Conservation (phyloP, 2,888 invertebrate species). For the Dysmachus trigonus region DNA sequence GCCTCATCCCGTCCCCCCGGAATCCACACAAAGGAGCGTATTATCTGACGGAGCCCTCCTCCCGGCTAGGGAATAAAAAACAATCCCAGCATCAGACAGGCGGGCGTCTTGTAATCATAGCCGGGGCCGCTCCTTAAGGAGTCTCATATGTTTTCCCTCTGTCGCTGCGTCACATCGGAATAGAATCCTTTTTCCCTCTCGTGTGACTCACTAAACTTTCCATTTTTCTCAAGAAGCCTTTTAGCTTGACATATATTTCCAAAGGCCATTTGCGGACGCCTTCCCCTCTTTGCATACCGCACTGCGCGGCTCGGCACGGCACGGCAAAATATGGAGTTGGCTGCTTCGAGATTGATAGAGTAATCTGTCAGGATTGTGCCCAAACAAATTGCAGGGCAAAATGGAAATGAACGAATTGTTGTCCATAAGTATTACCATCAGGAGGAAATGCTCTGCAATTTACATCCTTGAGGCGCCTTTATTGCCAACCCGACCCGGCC, state of each 20-base stretch:
- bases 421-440: constrained; percentile 36
- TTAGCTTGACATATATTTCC: constrained; percentile 38
- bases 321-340: constrained; percentile 9
- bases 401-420: constrained; percentile 35
- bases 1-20: too few relatives aligned
- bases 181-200: constrained; percentile 22
- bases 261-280: constrained; percentile 10
- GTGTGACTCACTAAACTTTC: constrained; percentile 24
- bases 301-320: neutral
- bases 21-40: neutral
- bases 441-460: constrained; percentile 24
- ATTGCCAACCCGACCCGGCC: neutral
- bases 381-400: constrained; percentile 34
- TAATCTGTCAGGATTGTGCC: constrained; percentile 41
- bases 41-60: neutral
- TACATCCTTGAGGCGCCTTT: constrained; percentile 19
- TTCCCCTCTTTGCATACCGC: constrained; percentile 23
- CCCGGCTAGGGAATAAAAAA: constrained; percentile 6
- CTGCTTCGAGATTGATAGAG: constrained; percentile 33
- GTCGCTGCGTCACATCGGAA: neutral
- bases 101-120: constrained; percentile 35
- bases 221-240: constrained; percentile 39
- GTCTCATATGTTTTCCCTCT: constrained; percentile 28
- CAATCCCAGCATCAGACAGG: neutral
- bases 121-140: constrained; percentile 5